phyloP scores from a whole-genome alignment of 2,888 invertebrate species.

The Elgonia sp. region DNA sequence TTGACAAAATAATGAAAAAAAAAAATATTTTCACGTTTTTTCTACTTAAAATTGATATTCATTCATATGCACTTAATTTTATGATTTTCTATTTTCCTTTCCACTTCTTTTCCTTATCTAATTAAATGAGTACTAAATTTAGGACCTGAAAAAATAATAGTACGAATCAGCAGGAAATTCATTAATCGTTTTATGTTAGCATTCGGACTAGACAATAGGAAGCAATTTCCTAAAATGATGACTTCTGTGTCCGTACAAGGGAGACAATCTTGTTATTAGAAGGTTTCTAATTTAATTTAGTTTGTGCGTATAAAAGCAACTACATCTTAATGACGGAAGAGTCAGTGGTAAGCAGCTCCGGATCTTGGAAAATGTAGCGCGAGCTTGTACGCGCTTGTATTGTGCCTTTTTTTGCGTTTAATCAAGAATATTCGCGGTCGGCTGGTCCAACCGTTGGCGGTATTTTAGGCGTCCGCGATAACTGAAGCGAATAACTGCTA shows the following conservation, averaged over 20 bases:
- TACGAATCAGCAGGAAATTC: slow-evolving; percentile 33
- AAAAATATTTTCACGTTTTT: too few relatives aligned
- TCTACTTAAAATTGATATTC: too few relatives aligned
- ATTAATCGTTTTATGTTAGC: slow-evolving; percentile 52
- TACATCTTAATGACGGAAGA: slow-evolving; percentile 79
- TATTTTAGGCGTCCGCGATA: slow-evolving; percentile 78
- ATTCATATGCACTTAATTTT: too few relatives aligned
- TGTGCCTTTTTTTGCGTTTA: slow-evolving; percentile 84
- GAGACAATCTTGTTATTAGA: slow-evolving; percentile 63
- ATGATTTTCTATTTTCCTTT: neutral
- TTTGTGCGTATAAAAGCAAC: slow-evolving; percentile 81
- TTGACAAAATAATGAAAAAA: too few relatives aligned
- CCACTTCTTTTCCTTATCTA: neutral
- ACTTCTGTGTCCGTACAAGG: slow-evolving; percentile 37
- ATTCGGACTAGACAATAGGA: slow-evolving; percentile 54
- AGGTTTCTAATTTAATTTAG: slow-evolving; percentile 79
- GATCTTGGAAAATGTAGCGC: slow-evolving; percentile 67
- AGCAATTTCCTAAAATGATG: slow-evolving; percentile 62
- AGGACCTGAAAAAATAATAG: slow-evolving; percentile 27
- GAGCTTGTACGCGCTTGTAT: slow-evolving; percentile 42
- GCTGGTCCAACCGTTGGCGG: slow-evolving; percentile 78
- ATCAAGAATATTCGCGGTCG: slow-evolving; percentile 87
- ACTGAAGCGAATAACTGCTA: slow-evolving; percentile 75
- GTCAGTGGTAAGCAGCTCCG: slow-evolving; percentile 67
- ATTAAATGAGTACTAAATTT: slow-evolving; percentile 35